Evolutionary conservation across 2,113 vertebrate genomes (phyloP).

Genomic region (Glaucidium brasilianum): DNA sequence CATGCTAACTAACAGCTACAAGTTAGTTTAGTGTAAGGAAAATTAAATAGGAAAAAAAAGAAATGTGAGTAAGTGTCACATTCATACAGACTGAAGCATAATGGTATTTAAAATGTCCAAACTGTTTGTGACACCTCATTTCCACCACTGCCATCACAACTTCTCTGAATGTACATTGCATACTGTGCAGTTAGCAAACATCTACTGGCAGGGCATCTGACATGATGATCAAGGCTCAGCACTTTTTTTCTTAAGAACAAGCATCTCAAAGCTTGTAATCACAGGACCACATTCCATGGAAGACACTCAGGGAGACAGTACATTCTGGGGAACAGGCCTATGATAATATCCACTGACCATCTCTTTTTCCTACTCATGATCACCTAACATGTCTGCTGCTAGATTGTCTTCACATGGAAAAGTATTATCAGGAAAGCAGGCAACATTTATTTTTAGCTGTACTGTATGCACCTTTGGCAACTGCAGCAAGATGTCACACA

Average conservation of each 20-base stretch:
- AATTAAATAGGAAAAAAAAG: slow-evolving; percentile 10
- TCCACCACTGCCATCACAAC: background rate
- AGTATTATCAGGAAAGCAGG: background rate
- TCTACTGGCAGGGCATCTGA: background rate
- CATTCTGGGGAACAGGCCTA: background rate
- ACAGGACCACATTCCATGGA: background rate
- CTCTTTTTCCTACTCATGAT: background rate
- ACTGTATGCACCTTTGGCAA: background rate
- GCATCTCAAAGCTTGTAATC: background rate
- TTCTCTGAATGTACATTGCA: background rate
- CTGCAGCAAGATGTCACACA: background rate
- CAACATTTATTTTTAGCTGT: background rate
- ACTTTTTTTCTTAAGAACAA: background rate
- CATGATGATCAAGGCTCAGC: background rate
- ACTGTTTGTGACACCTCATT: background rate
- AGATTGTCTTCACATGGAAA: background rate
- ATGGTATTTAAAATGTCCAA: background rate
- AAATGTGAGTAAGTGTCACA: background rate
- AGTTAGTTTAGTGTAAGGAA: background rate
- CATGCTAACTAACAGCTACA: background rate
- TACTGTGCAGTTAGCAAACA: background rate
- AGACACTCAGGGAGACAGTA: background rate
- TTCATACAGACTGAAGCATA: background rate
- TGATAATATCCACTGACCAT: background rate
- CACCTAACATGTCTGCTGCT: background rate